phyloP scores from a whole-genome alignment of 1,140 invertebrate species.

The Belonocnema kinseyi region DNA sequence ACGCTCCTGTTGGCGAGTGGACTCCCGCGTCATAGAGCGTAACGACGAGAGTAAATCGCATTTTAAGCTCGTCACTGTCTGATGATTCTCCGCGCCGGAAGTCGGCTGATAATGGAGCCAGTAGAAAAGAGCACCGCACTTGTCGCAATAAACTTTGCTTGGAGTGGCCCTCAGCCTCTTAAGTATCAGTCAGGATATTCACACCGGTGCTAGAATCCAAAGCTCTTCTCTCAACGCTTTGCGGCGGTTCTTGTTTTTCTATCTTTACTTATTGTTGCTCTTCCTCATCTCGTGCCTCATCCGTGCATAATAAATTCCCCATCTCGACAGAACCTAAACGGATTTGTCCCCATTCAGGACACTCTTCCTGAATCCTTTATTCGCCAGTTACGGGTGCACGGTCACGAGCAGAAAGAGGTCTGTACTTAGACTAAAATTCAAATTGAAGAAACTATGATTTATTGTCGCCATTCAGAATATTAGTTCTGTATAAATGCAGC shows the following conservation, averaged over 20 bases:
- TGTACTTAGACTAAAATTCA: too few relatives aligned
- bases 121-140: slow-evolving; percentile 71
- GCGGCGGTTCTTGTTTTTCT: not conserved
- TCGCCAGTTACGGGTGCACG: too few relatives aligned
- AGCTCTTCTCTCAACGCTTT: too few relatives aligned
- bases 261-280: slow-evolving; percentile 20
- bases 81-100: slow-evolving; percentile 63
- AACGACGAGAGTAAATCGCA: slow-evolving; percentile 55
- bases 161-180: slow-evolving; percentile 51
- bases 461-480: too few relatives aligned
- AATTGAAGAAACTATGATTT: too few relatives aligned
- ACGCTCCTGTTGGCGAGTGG: too few relatives aligned
- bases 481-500: too few relatives aligned
- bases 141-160: slow-evolving; percentile 69
- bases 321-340: too few relatives aligned
- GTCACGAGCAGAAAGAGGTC: too few relatives aligned
- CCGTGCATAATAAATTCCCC: slow-evolving; percentile 40
- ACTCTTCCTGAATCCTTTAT: too few relatives aligned
- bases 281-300: slow-evolving; percentile 21
- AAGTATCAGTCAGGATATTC: slow-evolving; percentile 64
- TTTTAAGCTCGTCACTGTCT: slow-evolving; percentile 46
- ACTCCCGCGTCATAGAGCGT: too few relatives aligned
- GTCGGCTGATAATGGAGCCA: slow-evolving; percentile 61
- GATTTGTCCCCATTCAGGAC: too few relatives aligned
- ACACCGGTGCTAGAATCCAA: slow-evolving; percentile 42